Percentiles rank a stretch among this genome's conserved stretches.
These are phyloP conservation scores for Lindbergichthys nudifrons DNA, from an alignment of 2,797 vertebrate species.

Conservation along the genomic window DNA sequence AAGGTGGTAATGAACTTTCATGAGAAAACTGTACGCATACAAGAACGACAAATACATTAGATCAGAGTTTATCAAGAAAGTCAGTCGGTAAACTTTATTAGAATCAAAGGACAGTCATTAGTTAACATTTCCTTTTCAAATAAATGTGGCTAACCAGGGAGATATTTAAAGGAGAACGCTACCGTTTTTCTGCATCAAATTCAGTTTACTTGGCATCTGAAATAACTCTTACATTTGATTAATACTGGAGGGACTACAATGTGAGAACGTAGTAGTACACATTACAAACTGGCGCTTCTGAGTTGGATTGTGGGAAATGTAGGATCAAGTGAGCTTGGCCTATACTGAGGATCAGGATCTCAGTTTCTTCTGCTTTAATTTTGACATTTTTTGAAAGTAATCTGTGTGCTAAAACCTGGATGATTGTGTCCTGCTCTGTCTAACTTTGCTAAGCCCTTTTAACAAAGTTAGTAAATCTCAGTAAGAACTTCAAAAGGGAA, in stretches of 20 bases:
- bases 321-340: background rate
- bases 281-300: background rate
- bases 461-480: background rate
- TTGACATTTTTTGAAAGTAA: background rate
- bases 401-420: background rate
- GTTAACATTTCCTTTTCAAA: background rate
- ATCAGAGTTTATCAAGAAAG: background rate
- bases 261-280: background rate
- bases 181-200: background rate
- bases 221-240: background rate
- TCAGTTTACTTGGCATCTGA: background rate
- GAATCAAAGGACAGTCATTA: background rate
- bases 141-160: no score
- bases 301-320: slow-evolving; percentile 2
- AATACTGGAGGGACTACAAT: background rate
- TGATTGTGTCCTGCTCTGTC: background rate
- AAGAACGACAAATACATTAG: background rate
- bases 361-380: background rate
- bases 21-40: background rate
- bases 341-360: background rate
- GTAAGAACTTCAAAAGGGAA: background rate
- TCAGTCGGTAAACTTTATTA: background rate
- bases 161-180: background rate
- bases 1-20: background rate
- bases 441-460: background rate